Percentiles rank a stretch among this genome's conserved stretches.
phyloP scores from a whole-genome alignment of 2,113 vertebrate species.

The Onychostoma macrolepis region DNA sequence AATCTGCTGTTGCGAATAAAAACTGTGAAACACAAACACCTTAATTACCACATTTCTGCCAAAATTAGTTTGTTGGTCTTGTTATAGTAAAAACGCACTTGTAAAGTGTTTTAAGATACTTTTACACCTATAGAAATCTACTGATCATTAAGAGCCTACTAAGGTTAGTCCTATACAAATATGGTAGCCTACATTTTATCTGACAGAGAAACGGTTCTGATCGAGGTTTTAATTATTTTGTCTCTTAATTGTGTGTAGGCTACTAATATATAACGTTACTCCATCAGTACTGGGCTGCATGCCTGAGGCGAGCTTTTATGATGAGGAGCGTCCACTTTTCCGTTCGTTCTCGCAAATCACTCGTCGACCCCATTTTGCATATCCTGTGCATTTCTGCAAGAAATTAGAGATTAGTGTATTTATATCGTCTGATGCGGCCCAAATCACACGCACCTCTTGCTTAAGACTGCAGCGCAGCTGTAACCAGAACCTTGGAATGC shows the following conservation, averaged over 20 bases:
- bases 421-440: constrained; percentile 51
- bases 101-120: neutral
- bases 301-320: neutral
- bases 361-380: neutral
- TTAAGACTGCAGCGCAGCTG: constrained; percentile 46
- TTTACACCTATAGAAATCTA: neutral
- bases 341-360: neutral
- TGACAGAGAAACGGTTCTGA: neutral
- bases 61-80: too few relatives aligned
- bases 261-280: too few relatives aligned
- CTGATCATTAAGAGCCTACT: too few relatives aligned
- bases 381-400: neutral
- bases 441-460: constrained; percentile 9
- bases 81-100: too few relatives aligned
- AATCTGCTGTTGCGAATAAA: too few relatives aligned
- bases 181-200: too few relatives aligned
- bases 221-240: neutral
- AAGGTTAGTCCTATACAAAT: too few relatives aligned
- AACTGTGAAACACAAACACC: too few relatives aligned
- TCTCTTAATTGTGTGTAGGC: too few relatives aligned
- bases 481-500: constrained; percentile 63
- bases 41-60: too few relatives aligned
- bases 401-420: constrained; percentile 42
- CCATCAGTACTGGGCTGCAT: neutral
- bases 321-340: neutral